Evolutionary conservation across 92 coral and sea anemone genomes (phyloP).

Genomic region (Pocillopora meandrina): DNA sequence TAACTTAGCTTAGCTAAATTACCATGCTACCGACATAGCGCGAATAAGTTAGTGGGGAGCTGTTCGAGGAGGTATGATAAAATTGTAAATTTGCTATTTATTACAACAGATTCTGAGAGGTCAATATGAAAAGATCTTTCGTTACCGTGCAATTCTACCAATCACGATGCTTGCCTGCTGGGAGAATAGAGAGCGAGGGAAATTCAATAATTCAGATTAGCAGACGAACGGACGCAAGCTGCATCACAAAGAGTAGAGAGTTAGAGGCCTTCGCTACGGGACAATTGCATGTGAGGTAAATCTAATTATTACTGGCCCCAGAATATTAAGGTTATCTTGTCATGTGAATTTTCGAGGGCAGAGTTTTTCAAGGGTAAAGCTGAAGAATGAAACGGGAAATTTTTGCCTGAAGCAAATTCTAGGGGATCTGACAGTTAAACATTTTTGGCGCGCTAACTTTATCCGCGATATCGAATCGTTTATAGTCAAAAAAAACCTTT

Average conservation of each 20-base stretch:
- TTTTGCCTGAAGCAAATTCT: neutral
- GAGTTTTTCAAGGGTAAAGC: neutral
- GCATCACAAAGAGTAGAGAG: neutral
- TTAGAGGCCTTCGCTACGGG: neutral
- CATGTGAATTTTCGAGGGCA: neutral
- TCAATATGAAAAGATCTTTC: neutral
- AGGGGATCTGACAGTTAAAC: neutral
- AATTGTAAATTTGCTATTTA: constrained; percentile 8
- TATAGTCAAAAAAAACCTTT: neutral
- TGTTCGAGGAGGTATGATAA: constrained; percentile 4
- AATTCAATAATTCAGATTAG: constrained; percentile 37
- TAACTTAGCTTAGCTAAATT: neutral
- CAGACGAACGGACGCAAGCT: neutral
- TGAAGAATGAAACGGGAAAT: neutral
- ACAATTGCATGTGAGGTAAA: constrained; percentile 16
- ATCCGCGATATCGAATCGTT: neutral
- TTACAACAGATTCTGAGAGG: neutral
- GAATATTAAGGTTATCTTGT: neutral
- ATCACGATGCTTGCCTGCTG: constrained; percentile 19
- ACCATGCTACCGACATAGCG: constrained; percentile 6
- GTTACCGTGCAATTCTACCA: constrained; percentile 28
- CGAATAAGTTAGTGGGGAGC: constrained; percentile 9
- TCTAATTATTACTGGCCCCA: neutral
- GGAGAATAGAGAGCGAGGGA: constrained; percentile 51
- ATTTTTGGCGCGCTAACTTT: constrained; percentile 28